A percentile compares a stretch with the other conserved stretches of the same genome.
Conservation (phyloP, 1,140 invertebrate genomes). For the Polypedilum pembai region DNA sequence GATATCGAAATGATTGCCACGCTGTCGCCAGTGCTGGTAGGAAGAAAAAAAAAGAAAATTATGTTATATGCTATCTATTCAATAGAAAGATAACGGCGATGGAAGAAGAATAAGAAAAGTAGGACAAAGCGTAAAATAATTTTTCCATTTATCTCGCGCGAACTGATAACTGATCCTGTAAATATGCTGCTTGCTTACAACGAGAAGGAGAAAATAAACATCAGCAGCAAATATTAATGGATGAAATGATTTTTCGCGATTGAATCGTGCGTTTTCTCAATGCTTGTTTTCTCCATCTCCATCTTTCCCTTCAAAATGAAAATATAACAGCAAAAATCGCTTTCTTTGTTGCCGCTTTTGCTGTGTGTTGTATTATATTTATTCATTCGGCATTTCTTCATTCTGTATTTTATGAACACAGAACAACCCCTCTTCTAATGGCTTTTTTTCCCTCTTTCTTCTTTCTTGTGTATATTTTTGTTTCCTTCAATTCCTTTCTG, state of each 20-base stretch:
- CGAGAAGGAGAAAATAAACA: background rate
- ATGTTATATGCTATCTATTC: background rate
- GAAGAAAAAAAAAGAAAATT: background rate
- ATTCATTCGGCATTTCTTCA: background rate
- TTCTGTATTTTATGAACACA: slow-evolving; percentile 12
- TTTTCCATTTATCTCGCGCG: background rate
- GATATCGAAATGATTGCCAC: slow-evolving; percentile 1
- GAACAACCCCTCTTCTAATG: slow-evolving; percentile 7
- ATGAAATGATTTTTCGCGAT: slow-evolving; percentile 25
- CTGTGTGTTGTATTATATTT: background rate
- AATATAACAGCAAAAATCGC: background rate
- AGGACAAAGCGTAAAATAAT: slow-evolving; percentile 24
- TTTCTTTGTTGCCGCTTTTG: background rate
- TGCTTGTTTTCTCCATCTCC: background rate
- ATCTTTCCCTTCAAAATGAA: background rate
- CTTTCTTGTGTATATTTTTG: background rate
- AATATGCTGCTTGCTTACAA: background rate
- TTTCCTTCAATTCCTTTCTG: background rate
- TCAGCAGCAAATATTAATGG: background rate
- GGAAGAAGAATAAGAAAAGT: background rate
- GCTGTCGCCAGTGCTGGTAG: background rate
- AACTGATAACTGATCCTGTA: background rate
- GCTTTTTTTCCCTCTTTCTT: background rate
- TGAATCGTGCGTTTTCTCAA: background rate
- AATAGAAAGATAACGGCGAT: background rate